phyloP scores from a whole-genome alignment of 2,797 vertebrate genomes.

The Bryconaethiops microstoma region DNA sequence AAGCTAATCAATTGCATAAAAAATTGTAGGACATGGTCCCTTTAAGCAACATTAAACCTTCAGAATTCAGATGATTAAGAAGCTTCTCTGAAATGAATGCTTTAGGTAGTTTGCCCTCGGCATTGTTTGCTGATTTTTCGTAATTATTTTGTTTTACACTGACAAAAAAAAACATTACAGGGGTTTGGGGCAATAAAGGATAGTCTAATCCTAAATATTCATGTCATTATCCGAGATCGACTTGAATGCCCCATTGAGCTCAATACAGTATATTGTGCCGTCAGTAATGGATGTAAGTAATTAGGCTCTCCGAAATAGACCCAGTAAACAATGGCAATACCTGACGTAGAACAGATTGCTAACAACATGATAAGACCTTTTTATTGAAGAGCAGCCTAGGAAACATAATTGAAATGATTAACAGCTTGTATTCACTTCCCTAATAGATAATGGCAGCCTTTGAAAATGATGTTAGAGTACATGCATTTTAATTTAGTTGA shows the following conservation, averaged over 20 bases:
- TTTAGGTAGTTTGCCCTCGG: not conserved
- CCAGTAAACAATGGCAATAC: slow-evolving; percentile 70
- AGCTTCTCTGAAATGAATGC: not conserved
- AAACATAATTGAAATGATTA: slow-evolving; percentile 81
- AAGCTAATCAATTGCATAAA: too few species aligned
- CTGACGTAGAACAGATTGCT: slow-evolving; percentile 75
- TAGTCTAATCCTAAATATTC: slow-evolving; percentile 27
- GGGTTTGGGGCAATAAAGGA: not conserved
- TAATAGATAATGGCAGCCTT: slow-evolving; percentile 79
- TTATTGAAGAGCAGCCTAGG: slow-evolving; percentile 71
- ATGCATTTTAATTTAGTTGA: slow-evolving; percentile 78
- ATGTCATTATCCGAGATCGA: slow-evolving; percentile 36
- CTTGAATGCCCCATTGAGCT: slow-evolving; percentile 41
- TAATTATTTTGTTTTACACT: slow-evolving; percentile 18
- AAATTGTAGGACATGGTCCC: not conserved
- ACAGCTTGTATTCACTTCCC: slow-evolving; percentile 83
- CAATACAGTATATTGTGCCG: slow-evolving; percentile 32
- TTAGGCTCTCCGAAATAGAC: slow-evolving; percentile 41
- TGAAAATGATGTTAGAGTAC: slow-evolving; percentile 84
- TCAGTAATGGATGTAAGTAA: slow-evolving; percentile 46
- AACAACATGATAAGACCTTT: slow-evolving; percentile 77
- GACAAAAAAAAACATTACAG: not conserved
- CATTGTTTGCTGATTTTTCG: not conserved
- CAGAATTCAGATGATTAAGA: not conserved
- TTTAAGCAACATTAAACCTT: not conserved